Conservation (phyloP, 2,888 invertebrate genomes). For the Teleogryllus oceanicus region DNA sequence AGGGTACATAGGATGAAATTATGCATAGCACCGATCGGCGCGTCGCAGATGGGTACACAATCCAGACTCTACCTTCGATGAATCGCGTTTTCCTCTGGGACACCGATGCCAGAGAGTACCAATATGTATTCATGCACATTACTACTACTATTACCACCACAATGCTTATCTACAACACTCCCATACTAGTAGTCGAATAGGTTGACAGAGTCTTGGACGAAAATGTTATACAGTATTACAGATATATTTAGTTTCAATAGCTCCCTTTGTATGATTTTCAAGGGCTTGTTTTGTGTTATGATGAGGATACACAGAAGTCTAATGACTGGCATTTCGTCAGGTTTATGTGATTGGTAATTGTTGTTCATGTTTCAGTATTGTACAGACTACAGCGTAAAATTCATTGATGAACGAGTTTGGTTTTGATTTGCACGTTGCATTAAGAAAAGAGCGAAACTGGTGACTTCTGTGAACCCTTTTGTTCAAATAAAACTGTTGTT, state of each 20-base stretch:
- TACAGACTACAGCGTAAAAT: neutral
- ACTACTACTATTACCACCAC: constrained; percentile 9
- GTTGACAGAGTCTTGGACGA: constrained; percentile 18
- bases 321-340: neutral
- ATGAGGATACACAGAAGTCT: constrained; percentile 9
- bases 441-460: constrained; percentile 31
- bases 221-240: constrained; percentile 18
- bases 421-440: neutral
- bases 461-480: constrained; percentile 38
- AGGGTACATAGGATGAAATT: neutral
- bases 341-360: neutral
- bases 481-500: constrained; percentile 38
- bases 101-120: constrained; percentile 5
- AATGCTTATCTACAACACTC: neutral
- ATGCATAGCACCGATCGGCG: neutral
- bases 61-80: no score
- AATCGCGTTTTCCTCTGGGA: neutral
- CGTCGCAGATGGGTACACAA: neutral
- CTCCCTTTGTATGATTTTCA: neutral
- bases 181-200: constrained; percentile 1
- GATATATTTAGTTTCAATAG: constrained; percentile 18
- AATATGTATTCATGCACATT: constrained; percentile 18
- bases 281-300: neutral
- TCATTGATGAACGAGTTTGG: neutral
- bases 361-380: constrained; percentile 6